Percentiles rank a stretch among this genome's conserved stretches.
Conservation (phyloP, 1,140 invertebrate genomes). For the Drosophila quadrilineata region DNA sequence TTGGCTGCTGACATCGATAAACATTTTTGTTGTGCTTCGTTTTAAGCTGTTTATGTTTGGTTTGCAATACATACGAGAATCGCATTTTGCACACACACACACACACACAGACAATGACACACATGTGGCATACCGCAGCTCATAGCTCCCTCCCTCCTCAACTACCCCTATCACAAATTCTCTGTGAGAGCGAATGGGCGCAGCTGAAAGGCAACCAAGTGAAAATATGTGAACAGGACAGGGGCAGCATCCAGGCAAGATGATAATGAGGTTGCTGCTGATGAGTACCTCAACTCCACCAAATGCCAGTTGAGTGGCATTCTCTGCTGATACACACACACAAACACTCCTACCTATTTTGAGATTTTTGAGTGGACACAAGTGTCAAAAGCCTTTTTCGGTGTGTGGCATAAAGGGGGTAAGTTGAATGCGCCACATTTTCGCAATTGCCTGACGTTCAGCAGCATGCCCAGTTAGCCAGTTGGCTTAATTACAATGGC, state of each 20-base stretch:
- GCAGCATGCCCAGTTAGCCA: slow-evolving; percentile 6
- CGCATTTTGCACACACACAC: slow-evolving; percentile 23
- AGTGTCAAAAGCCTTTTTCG: slow-evolving; percentile 66
- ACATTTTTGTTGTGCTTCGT: slow-evolving; percentile 23
- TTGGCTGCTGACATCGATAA: slow-evolving; percentile 3
- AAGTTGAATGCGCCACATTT: slow-evolving; percentile 46
- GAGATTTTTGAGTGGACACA: slow-evolving; percentile 14
- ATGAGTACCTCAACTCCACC: slow-evolving; percentile 6
- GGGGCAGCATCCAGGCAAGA: slow-evolving; percentile 14
- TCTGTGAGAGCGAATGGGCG: slow-evolving; percentile 19
- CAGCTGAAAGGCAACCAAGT: slow-evolving; percentile 31
- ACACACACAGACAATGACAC: not conserved
- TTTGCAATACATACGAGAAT: slow-evolving; percentile 50
- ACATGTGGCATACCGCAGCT: slow-evolving; percentile 11
- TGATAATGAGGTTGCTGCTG: slow-evolving; percentile 11
- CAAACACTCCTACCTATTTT: not conserved
- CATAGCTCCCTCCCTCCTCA: too few relatives aligned
- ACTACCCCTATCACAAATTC: too few relatives aligned
- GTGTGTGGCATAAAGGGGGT: slow-evolving; percentile 29
- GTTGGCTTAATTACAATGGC: slow-evolving; percentile 34
- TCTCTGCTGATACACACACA: slow-evolving; percentile 1
- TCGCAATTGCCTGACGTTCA: slow-evolving; percentile 34
- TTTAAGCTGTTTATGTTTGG: slow-evolving; percentile 68
- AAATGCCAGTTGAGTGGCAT: slow-evolving; percentile 39
- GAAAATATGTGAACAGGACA: slow-evolving; percentile 50